Conservation (phyloP, 2,888 invertebrate genomes). For the Dysmachus trigonus region DNA sequence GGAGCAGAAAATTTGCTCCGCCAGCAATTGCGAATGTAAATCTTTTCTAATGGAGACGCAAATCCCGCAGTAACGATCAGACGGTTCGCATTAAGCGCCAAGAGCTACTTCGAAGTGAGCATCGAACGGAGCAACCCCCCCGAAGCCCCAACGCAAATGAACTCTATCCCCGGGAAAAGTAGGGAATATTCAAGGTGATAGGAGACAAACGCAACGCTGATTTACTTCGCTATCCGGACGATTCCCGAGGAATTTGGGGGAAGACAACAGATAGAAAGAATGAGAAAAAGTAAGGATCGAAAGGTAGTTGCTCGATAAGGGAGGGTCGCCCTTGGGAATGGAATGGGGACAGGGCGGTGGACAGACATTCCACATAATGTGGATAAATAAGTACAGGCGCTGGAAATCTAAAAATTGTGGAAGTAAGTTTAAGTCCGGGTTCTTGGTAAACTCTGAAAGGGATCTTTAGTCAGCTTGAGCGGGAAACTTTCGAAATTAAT, state of each 20-base stretch:
- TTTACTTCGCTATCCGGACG: not conserved
- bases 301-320: not conserved
- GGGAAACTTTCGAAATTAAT: not conserved
- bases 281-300: not conserved
- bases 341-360: not conserved
- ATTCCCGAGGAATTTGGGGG: not conserved
- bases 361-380: not conserved
- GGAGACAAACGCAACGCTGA: constrained; percentile 9
- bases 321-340: not conserved
- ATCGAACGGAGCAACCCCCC: not conserved
- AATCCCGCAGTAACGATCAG: constrained; percentile 27
- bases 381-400: not conserved
- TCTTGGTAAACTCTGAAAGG: not conserved
- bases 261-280: not conserved
- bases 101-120: not conserved
- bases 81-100: constrained; percentile 9
- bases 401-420: not conserved
- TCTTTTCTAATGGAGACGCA: constrained; percentile 36
- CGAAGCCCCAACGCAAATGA: constrained; percentile 11
- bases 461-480: not conserved
- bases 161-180: not conserved
- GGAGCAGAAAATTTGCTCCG: not conserved
- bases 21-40: constrained; percentile 24
- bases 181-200: not conserved
- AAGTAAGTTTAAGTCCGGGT: not conserved